Conservation (phyloP, 1,140 invertebrate genomes). For the Brachionus asplanchnoidis region DNA sequence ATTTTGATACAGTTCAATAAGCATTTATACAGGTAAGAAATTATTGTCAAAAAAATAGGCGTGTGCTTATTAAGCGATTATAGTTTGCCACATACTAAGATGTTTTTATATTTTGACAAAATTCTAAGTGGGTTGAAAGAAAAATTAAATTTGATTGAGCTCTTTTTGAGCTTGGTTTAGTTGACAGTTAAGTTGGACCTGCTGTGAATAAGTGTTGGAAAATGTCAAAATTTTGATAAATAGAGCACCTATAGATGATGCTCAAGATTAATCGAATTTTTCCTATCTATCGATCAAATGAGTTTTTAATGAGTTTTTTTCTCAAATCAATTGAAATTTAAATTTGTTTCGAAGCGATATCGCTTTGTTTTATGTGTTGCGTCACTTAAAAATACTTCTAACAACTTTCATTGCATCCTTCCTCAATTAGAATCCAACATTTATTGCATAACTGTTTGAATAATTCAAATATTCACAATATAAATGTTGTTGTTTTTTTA, state of each 20-base stretch:
- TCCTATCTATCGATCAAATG: background rate
- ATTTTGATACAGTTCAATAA: slow-evolving; percentile 38
- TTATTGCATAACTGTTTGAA: background rate
- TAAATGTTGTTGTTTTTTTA: background rate
- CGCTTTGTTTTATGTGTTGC: background rate
- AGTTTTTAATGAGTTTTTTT: background rate
- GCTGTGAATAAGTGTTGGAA: slow-evolving; percentile 7
- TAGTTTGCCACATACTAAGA: slow-evolving; percentile 15
- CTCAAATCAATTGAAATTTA: background rate
- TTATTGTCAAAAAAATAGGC: background rate
- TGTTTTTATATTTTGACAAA: background rate
- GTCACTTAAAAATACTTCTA: background rate
- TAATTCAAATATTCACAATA: background rate
- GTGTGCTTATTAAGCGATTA: slow-evolving; percentile 10
- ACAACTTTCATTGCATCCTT: background rate
- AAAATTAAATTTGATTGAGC: slow-evolving; percentile 30
- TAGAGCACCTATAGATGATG: background rate
- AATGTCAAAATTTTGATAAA: slow-evolving; percentile 26
- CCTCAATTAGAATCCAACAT: background rate
- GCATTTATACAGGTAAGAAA: slow-evolving; percentile 9
- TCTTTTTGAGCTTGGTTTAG: background rate
- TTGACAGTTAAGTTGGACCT: slow-evolving; percentile 5
- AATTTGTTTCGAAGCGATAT: background rate
- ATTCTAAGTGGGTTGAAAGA: slow-evolving; percentile 9
- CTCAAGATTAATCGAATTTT: slow-evolving; percentile 4